Evolutionary conservation across 2,888 invertebrate genomes (phyloP), one percentile per base, ranked within the genome.

Genomic region (Flexamia atlantica): DNA sequence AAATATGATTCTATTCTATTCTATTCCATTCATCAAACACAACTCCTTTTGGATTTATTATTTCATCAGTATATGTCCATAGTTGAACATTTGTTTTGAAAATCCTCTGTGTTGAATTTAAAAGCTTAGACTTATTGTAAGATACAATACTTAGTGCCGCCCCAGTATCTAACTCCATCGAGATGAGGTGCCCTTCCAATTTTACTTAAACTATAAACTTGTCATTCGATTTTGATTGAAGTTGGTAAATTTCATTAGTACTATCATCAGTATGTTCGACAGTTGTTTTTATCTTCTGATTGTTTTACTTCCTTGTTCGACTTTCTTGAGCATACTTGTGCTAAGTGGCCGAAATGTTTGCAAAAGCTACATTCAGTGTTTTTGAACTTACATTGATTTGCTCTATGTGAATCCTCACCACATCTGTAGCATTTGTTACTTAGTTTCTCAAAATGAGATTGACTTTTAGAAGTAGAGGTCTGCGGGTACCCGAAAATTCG

Each of bases 51-150:
- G 81, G 70, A 17, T 14, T 40, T 20, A 83, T 82, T 0, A 42
- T 72, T 76, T 85, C 57, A 7, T 32, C 74, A 20, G 82, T 84
- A 42, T 82, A 84, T 12, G 84, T 82, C 23, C 76, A n/a, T 23
- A 84, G 64, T 64, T 74, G 42, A 23, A 74, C 42, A 23, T 74
- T 42, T 42, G 74, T 74, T 14, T 74, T 74, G 20, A 74, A 74
- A 36, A 74, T n/a, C 36, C 42, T 74, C 28, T 74, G 40, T 74
- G n/a, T 1, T 10, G 42, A n/a, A 42, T 74, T 74, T 30, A 74
- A 36, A 42, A 74, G 74, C 32, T 42, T 40, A 23, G 42, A 74
- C 17, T 40, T 74, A 23, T 40, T n/a, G 25, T 74, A 74, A 25
- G 74, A 74, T 20, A 74, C n/a, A 23, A 74, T 42, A 74, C 74